Percentiles rank a stretch among this genome's conserved stretches.
phyloP scores from a whole-genome alignment of 2,113 vertebrate species.

The Ammodytes marinus region DNA sequence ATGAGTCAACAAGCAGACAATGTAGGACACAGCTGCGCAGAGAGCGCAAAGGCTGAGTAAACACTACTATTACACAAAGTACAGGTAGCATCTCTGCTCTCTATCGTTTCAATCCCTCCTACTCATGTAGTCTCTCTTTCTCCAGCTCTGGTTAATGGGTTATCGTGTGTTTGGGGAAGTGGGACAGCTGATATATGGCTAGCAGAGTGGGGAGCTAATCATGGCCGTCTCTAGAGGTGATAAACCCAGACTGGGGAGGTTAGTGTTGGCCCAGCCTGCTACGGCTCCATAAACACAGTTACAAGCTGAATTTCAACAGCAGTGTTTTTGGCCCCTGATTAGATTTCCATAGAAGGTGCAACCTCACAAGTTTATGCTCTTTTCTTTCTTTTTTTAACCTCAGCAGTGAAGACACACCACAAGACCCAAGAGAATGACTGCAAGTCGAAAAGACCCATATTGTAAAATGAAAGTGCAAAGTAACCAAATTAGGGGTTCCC shows the following conservation, averaged over 20 bases:
- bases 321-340: constrained; percentile 67
- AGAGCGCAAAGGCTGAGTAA: constrained; percentile 60
- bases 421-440: constrained; percentile 42
- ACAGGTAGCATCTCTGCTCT: constrained; percentile 71
- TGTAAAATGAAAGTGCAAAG: constrained; percentile 75
- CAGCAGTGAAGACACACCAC: constrained; percentile 27
- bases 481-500: constrained; percentile 68
- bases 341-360: constrained; percentile 61
- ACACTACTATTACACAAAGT: constrained; percentile 75
- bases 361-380: constrained; percentile 21
- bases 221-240: constrained; percentile 75
- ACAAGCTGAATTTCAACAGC: constrained; percentile 71
- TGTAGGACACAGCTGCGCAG: constrained; percentile 42
- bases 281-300: constrained; percentile 74
- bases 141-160: constrained; percentile 73
- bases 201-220: constrained; percentile 73
- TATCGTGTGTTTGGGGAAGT: constrained; percentile 58
- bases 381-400: constrained; percentile 19
- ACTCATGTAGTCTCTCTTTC: constrained; percentile 60
- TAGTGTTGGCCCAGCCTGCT: constrained; percentile 65
- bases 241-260: constrained; percentile 63
- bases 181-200: constrained; percentile 71
- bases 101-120: constrained; percentile 57
- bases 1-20: constrained; percentile 57
- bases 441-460: constrained; percentile 25